Conservation (phyloP, 2,113 vertebrate genomes). For the Hystrix brachyura region DNA sequence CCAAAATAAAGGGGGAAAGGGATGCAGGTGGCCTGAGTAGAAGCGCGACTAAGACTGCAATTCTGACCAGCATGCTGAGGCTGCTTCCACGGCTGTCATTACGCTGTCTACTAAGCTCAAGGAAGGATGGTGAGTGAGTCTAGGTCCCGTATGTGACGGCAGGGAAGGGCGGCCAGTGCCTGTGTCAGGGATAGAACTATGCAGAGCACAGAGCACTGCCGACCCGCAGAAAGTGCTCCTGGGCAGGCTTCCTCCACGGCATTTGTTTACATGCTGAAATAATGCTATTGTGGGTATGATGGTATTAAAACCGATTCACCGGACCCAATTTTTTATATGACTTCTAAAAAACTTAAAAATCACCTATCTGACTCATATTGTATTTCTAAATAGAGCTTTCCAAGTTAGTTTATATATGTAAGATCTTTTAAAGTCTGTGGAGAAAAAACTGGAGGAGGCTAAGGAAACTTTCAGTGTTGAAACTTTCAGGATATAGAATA, state of each 20-base stretch:
- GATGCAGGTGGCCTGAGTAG: fast-evolving
- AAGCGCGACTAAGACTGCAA: neutral
- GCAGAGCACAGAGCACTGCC: neutral
- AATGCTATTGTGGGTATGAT: neutral
- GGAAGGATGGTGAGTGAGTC: neutral
- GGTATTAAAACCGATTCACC: neutral
- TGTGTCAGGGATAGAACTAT: neutral
- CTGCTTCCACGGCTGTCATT: neutral
- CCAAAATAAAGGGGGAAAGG: too few species aligned
- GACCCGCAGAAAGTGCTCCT: neutral
- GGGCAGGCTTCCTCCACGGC: neutral
- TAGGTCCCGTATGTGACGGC: neutral
- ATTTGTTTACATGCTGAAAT: neutral
- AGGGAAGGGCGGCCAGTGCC: neutral
- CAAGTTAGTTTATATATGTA: neutral
- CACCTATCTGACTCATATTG: neutral
- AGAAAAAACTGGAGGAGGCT: neutral
- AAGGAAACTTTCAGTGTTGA: neutral
- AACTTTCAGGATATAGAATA: neutral
- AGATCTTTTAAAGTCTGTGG: neutral
- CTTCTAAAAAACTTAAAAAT: neutral
- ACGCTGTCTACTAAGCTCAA: neutral
- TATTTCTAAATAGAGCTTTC: neutral
- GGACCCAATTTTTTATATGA: neutral
- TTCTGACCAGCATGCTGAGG: neutral